Percentiles rank a stretch among this genome's conserved stretches.
These are phyloP conservation scores for Ursus arctos DNA, from an alignment of 2,113 vertebrate genomes.

Conservation along the genomic window DNA sequence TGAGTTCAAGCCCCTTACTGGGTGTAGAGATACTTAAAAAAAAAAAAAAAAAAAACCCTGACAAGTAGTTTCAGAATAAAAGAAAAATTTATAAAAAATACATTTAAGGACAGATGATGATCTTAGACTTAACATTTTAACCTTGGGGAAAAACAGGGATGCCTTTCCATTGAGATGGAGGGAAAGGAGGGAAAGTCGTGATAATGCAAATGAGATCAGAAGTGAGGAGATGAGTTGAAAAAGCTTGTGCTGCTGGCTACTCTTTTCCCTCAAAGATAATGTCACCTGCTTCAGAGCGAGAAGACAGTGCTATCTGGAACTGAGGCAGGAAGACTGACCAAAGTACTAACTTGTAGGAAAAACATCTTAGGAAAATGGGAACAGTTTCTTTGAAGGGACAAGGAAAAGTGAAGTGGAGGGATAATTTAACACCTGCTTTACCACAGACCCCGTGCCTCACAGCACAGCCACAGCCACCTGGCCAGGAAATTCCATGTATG, in stretches of 20 bases:
- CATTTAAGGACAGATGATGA: background rate
- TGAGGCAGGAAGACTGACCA: background rate
- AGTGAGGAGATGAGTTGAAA: background rate
- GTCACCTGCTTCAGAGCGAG: background rate
- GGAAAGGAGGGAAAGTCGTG: background rate
- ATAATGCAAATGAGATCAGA: background rate
- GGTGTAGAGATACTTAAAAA: background rate
- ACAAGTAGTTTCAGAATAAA: slow-evolving; percentile 3
- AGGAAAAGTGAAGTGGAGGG: background rate
- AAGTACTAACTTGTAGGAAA: background rate
- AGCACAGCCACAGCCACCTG: background rate
- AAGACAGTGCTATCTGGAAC: background rate
- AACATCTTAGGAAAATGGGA: background rate
- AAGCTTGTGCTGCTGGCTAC: background rate
- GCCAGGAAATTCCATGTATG: background rate
- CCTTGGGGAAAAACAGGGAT: background rate
- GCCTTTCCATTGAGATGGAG: background rate
- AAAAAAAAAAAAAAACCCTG: background rate
- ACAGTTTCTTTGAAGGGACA: background rate
- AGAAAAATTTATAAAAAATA: background rate
- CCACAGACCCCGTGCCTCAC: background rate
- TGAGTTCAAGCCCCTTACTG: background rate
- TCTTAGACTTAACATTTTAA: background rate
- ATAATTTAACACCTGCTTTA: background rate
- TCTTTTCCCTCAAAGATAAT: background rate